phyloP scores from a whole-genome alignment of 2,113 vertebrate species.

The Paramisgurnus dabryanus region DNA sequence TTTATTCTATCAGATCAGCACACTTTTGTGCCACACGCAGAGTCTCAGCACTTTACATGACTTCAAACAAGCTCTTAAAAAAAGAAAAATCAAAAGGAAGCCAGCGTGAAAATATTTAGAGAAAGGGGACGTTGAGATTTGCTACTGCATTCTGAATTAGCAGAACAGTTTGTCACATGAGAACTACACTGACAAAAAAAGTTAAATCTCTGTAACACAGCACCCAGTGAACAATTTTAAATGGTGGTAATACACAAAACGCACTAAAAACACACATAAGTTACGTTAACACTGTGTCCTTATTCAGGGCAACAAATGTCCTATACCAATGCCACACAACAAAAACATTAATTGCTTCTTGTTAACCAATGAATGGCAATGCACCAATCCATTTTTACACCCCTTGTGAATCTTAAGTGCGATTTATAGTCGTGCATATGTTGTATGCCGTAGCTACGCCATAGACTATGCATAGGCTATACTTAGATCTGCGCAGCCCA shows the following conservation, averaged over 20 bases:
- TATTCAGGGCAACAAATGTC: too few relatives aligned
- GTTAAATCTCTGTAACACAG: constrained; percentile 1
- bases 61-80: background rate
- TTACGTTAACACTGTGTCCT: background rate
- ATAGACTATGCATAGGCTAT: too few relatives aligned
- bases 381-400: too few relatives aligned
- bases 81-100: constrained; percentile 21
- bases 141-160: constrained; percentile 15
- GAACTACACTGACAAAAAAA: background rate
- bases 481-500: too few relatives aligned
- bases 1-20: constrained; percentile 26
- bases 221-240: too few relatives aligned
- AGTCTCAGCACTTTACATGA: background rate
- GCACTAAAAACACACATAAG: background rate
- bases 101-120: constrained; percentile 8
- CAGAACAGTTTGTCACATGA: background rate
- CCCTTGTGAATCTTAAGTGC: too few relatives aligned
- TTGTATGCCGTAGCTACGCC: too few relatives aligned
- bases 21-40: background rate
- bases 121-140: background rate
- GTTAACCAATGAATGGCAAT: too few relatives aligned
- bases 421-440: too few relatives aligned
- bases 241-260: background rate
- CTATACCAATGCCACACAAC: too few relatives aligned
- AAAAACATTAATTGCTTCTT: too few relatives aligned